phyloP scores from a whole-genome alignment of 92 coral and sea anemone species.

The Paragorgia papillata region DNA sequence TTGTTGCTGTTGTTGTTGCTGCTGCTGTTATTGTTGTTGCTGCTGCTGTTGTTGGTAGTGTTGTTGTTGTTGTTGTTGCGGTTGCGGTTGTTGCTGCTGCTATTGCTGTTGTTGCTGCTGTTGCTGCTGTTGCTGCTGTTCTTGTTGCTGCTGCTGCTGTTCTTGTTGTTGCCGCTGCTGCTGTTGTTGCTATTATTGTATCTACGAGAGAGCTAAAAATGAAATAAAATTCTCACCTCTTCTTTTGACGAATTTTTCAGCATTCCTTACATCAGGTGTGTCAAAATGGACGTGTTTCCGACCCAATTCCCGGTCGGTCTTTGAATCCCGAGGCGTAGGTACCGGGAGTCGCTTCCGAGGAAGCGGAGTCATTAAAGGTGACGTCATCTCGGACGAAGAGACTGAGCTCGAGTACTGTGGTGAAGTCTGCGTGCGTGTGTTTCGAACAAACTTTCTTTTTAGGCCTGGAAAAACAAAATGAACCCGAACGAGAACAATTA shows the following conservation, averaged over 20 bases:
- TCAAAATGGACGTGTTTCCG: conserved; percentile 42
- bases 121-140: too few species aligned
- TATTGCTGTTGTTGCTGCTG: too few species aligned
- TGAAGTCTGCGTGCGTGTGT: conserved; percentile 86
- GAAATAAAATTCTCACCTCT: neutral
- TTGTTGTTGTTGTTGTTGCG: too few species aligned
- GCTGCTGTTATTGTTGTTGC: too few species aligned
- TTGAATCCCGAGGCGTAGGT: conserved; percentile 69
- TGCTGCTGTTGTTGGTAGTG: too few species aligned
- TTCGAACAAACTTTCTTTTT: conserved; percentile 68
- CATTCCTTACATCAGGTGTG: conserved; percentile 3
- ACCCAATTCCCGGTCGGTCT: conserved; percentile 21
- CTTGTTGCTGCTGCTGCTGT: too few species aligned
- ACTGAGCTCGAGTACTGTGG: conserved; percentile 71
- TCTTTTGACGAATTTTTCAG: neutral
- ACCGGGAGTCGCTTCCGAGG: conserved; percentile 93
- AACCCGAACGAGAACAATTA: too few species aligned
- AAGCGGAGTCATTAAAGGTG: conserved; percentile 92
- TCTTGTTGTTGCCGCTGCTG: too few species aligned
- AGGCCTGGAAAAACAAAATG: conserved; percentile 3
- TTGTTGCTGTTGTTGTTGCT: too few species aligned
- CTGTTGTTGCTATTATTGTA: too few species aligned
- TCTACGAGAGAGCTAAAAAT: too few species aligned
- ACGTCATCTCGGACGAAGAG: conserved; percentile 55
- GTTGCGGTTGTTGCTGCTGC: too few species aligned